Base-by-base conservation (phyloP, 1,140 invertebrate genomes). In the Aphelenchoides fujianensis region DNA sequence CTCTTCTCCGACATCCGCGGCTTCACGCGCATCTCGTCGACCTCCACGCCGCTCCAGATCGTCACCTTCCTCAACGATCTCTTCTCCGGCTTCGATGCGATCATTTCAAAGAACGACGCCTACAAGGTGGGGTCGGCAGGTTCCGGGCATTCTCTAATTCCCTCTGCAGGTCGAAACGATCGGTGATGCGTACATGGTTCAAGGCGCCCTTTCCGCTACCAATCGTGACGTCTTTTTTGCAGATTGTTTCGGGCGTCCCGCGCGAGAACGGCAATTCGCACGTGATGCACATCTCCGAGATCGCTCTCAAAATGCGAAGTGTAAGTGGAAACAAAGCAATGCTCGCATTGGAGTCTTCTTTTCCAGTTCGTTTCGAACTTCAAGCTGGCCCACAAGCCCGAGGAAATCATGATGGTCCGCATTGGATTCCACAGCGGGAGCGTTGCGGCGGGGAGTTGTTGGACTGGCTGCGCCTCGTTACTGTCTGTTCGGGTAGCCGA, bases 341-440 rank as follows among this genome's bases (percentile, higher is more conserved):
- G 34, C 35, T 27, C 19, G 16, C 41, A 9, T 27, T 35, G 30
- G 54, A 28, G 28, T 57, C 37, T 3, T 2, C 36, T 19, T 63
- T 94, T 61, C n/a, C 88, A 91, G 71, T 90, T 91, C 23, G 92
- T 98, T 1, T 88, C 90, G 78, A 90, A 90, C 57, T 98, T 98
- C 86, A 89, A 89, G 63, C 95, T 98, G 77, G 89, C 91, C n/a
- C 94, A 98, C 85, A 86, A 91, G 62, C 92, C 92, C 0, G 88
- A 90, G 35, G 91, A 92, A 70, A 90, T 93, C 76, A 88, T 98
- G 3, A 92, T 92, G 83, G 88, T 98, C 1, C 87, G 95, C 70
- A 97, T 98, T 77, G 95, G 95, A 35, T 89, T 98, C 75, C 95
- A 98, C 86, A 91, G 92, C 66, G 91, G 92, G 2, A 90, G 91